These are phyloP conservation scores for Cassiopea andromeda DNA, from an alignment of 30 jellyfish, hydroid and myxozoan species.

Conservation along the genomic window DNA sequence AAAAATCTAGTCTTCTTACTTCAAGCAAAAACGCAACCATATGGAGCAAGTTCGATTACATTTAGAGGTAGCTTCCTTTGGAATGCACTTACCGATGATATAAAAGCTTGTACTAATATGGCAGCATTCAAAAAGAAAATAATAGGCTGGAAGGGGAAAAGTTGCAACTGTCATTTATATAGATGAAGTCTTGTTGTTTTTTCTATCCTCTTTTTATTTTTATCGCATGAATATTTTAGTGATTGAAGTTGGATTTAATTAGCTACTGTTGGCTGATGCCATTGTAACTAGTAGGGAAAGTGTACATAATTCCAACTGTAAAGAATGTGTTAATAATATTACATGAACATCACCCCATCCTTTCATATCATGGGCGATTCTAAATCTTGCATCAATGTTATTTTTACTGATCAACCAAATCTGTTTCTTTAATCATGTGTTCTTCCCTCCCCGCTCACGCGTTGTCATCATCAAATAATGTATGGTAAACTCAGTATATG, in stretches of 20 bases:
- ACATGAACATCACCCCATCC: too few relatives aligned
- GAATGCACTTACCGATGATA: background rate
- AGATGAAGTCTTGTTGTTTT: too few relatives aligned
- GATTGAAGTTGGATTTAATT: too few relatives aligned
- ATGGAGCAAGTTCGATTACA: background rate
- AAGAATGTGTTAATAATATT: too few relatives aligned
- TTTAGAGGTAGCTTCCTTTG: background rate
- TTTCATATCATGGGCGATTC: conserved; percentile 42
- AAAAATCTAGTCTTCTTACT: background rate
- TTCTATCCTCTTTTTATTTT: too few relatives aligned
- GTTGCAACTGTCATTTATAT: background rate
- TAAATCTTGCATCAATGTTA: conserved; percentile 25
- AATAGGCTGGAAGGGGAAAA: background rate
- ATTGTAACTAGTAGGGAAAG: too few relatives aligned
- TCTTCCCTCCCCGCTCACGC: conserved; percentile 40
- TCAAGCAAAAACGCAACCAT: background rate
- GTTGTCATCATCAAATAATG: conserved; percentile 28
- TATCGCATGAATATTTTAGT: too few relatives aligned
- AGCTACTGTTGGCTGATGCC: too few relatives aligned
- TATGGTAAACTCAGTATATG: conserved; percentile 25
- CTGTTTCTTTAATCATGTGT: conserved; percentile 51
- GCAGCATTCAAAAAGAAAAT: background rate
- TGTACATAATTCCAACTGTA: too few relatives aligned
- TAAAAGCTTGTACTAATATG: background rate
- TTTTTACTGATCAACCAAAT: conserved; percentile 45